A percentile compares a stretch with the other conserved stretches of the same genome.
These are phyloP conservation scores for Cephus spinipes DNA, from an alignment of 2,888 invertebrate genomes.

Conservation along the genomic window DNA sequence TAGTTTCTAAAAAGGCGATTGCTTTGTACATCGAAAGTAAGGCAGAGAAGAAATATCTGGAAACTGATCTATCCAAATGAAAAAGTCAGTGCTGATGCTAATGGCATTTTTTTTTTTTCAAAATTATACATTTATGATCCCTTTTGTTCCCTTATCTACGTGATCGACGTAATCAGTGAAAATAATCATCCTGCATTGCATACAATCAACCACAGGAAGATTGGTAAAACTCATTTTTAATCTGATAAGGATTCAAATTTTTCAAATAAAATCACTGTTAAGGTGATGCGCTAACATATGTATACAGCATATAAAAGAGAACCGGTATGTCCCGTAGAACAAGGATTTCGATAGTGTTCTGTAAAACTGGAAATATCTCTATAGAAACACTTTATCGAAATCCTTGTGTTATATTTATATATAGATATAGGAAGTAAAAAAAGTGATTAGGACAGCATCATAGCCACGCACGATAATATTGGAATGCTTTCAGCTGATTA, in stretches of 20 bases:
- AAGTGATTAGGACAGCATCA: not conserved
- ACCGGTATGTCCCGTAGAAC: not conserved
- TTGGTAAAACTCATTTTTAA: not conserved
- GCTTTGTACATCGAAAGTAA: not conserved
- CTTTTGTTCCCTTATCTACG: not conserved
- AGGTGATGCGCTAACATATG: not conserved
- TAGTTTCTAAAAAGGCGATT: not conserved
- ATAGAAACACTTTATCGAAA: too few species aligned
- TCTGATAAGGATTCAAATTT: not conserved
- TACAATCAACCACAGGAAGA: not conserved
- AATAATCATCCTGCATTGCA: not conserved
- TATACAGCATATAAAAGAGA: not conserved
- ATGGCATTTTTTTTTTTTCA: not conserved
- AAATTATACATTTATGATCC: not conserved
- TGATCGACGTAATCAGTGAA: not conserved
- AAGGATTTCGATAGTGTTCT: not conserved
- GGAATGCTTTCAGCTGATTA: not conserved
- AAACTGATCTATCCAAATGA: not conserved
- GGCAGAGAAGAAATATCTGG: not conserved
- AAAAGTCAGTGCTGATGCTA: not conserved
- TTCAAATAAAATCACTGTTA: not conserved
- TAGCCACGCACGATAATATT: not conserved
- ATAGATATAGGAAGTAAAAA: not conserved
- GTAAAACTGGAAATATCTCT: too few species aligned
- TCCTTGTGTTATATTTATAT: not conserved